Evolutionary conservation across 2,888 invertebrate genomes (phyloP).

Genomic region (Crepidodera aurea): DNA sequence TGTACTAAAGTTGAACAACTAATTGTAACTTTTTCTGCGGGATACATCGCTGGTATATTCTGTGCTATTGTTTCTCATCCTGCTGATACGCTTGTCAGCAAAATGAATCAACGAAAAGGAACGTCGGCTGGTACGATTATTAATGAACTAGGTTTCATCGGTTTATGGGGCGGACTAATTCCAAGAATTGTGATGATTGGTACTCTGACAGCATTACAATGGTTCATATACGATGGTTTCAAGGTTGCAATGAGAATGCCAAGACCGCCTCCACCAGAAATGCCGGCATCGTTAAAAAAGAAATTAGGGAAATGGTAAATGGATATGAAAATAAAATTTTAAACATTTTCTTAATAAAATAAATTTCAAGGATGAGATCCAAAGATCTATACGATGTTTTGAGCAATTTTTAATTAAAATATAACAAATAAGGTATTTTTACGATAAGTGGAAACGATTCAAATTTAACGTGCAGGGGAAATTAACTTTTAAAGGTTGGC

Average conservation of each 20-base stretch:
- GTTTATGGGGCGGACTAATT: constrained; percentile 88
- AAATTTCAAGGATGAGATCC: too few species aligned
- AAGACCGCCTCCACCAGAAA: constrained; percentile 20
- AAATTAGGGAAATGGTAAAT: neutral
- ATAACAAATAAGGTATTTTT: too few species aligned
- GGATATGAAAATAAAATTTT: too few species aligned
- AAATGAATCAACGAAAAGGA: constrained; percentile 91
- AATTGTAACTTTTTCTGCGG: constrained; percentile 91
- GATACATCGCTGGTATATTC: constrained; percentile 98
- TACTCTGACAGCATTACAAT: constrained; percentile 93
- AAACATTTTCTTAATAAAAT: too few species aligned
- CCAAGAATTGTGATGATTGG: constrained; percentile 98
- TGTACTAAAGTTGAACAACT: constrained; percentile 94
- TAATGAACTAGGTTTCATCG: constrained; percentile 75
- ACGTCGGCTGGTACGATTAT: constrained; percentile 76
- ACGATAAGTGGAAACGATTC: too few species aligned
- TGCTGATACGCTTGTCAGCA: constrained; percentile 96
- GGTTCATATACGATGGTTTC: constrained; percentile 98
- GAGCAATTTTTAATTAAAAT: too few species aligned
- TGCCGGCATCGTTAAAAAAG: constrained; percentile 14
- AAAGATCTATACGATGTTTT: too few species aligned
- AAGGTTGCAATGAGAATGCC: constrained; percentile 68
- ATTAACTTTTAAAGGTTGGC: too few species aligned
- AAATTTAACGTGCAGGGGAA: too few species aligned
- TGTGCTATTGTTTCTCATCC: constrained; percentile 99